Conservation (phyloP, 2,888 invertebrate species). For the Ichneumoninae sp. region DNA sequence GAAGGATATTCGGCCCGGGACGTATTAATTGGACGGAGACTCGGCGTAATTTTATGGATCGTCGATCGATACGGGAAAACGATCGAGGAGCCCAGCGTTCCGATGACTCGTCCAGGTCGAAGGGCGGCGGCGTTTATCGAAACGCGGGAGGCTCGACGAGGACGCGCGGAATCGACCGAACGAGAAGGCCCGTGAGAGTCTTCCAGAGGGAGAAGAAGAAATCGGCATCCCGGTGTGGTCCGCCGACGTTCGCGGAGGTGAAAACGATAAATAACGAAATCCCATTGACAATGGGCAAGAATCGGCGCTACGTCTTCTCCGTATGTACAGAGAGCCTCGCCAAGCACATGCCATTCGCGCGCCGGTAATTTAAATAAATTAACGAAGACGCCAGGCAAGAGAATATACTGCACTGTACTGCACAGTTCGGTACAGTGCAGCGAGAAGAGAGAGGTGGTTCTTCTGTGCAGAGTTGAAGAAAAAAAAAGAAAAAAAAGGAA, state of each 20-base stretch:
- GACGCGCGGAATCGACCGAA: background rate
- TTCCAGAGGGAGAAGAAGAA: constrained; percentile 36
- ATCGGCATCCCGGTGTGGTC: constrained; percentile 55
- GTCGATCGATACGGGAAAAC: constrained; percentile 18
- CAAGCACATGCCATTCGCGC: constrained; percentile 74
- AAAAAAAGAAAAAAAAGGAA: constrained; percentile 18
- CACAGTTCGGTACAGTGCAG: constrained; percentile 19
- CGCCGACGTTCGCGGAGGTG: constrained; percentile 53
- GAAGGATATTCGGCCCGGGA: no score
- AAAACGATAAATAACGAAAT: constrained; percentile 79
- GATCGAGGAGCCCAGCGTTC: constrained; percentile 54
- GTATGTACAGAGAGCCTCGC: constrained; percentile 30
- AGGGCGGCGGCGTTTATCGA: constrained; percentile 2
- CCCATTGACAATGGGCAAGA: constrained; percentile 78
- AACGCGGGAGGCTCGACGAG: constrained; percentile 1
- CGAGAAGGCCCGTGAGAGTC: background rate
- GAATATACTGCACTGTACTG: background rate
- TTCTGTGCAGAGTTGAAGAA: constrained; percentile 11
- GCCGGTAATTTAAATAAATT: constrained; percentile 81
- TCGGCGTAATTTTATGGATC: background rate
- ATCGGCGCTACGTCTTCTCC: constrained; percentile 65
- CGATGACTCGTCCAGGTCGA: constrained; percentile 47
- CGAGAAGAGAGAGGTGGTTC: constrained; percentile 26
- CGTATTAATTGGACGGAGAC: no score
- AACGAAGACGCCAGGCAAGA: constrained; percentile 72